Percentiles rank a stretch among this genome's conserved stretches.
phyloP scores from a whole-genome alignment of 2,888 invertebrate genomes.

The Caenorhabditis sinica region DNA sequence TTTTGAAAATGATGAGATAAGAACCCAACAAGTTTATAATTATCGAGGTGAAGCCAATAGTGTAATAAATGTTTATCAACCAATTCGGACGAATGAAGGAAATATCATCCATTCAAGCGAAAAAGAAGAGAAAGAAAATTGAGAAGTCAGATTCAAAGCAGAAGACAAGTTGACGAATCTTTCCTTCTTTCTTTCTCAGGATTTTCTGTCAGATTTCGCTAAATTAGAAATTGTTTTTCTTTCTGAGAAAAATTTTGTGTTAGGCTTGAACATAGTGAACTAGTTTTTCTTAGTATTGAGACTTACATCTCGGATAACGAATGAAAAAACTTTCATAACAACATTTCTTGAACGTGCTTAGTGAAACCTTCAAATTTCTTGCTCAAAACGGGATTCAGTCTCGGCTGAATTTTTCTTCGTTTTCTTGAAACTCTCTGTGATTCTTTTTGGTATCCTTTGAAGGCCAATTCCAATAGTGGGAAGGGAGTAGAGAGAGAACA shows the following conservation, averaged over 20 bases:
- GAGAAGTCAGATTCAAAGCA: neutral
- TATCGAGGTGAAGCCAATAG: neutral
- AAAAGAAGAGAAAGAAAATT: neutral
- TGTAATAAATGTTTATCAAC: neutral
- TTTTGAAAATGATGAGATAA: neutral
- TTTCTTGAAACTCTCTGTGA: too few relatives aligned
- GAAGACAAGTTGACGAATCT: neutral
- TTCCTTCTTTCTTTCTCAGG: neutral
- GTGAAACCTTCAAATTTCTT: too few relatives aligned
- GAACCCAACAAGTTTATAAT: neutral
- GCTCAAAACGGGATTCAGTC: too few relatives aligned
- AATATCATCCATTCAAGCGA: neutral
- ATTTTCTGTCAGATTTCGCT: neutral
- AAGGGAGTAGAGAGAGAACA: too few relatives aligned
- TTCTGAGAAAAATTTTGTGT: neutral
- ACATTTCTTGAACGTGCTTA: too few relatives aligned
- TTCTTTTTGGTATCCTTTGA: too few relatives aligned
- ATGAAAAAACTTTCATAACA: too few relatives aligned
- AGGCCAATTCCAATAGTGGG: too few relatives aligned
- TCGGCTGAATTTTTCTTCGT: too few relatives aligned
- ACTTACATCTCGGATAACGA: too few relatives aligned
- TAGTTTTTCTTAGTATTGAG: too few relatives aligned
- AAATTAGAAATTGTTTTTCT: conserved; percentile 3
- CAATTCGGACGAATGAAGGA: neutral
- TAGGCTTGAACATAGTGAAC: too few relatives aligned